Evolutionary conservation across 2,888 invertebrate genomes (phyloP), one percentile per base, ranked within the genome.

Genomic region (Ichneumoninae sp.): DNA sequence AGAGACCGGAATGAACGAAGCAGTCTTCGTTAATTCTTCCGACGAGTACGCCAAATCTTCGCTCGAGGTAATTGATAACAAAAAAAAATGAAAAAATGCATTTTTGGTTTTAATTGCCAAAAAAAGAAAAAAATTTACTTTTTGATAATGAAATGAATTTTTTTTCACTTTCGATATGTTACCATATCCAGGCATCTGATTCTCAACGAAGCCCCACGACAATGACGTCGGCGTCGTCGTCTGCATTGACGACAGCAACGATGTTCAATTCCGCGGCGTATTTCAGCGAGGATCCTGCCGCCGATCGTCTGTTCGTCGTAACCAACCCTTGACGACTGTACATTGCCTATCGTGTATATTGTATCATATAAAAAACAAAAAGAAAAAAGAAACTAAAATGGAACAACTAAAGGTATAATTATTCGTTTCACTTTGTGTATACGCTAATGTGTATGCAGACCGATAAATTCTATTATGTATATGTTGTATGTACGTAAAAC

Each of bases 261-360:
- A 93, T 93, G 89, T 93, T 93, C 85, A 93, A 93, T 88, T 93
- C 93, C 44, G 92, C 93, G 26, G 91, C 92, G 60, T 93, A 93
- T 86, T 93, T 93, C 84, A 92, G 88, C 83, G 93, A 93, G 84
- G 93, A 93, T 90, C 91, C 93, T 68, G 91, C 91, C 22, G 91
- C 93, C 79, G 93, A 93, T 90, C 92, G 92, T 80, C 89, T 93
- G 19, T 93, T 93, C 86, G 90, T 91, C 86, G 92, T 93, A 57
- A 91, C 93, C 83, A 93, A 93, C 89, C 92, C 93, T 92, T 93
- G 93, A 93, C 92, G 89, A 90, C 86, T 93, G 93, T 92, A 92
- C 89, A 93, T 93, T 92, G 85, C 84, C 84, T 87, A 86, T 87
- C 88, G 89, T 91, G 90, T 92, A 92, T 91, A 93, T 92, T 92